Conservation (phyloP, 2,113 vertebrate species). For the Hippopotamus amphibius region DNA sequence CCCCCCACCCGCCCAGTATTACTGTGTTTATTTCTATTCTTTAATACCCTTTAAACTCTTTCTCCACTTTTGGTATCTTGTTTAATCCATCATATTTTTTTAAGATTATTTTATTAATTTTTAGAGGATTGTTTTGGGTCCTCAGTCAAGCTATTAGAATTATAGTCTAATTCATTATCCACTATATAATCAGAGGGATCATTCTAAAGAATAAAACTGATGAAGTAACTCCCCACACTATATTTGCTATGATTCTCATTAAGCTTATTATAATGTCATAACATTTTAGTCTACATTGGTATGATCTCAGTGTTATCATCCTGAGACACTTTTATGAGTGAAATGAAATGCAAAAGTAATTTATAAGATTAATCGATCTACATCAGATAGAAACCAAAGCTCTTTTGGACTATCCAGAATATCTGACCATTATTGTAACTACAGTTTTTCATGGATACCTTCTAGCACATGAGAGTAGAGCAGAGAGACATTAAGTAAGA, state of each 20-base stretch:
- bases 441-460: not conserved
- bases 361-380: not conserved
- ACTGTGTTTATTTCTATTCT: not conserved
- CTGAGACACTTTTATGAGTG: not conserved
- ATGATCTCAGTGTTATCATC: not conserved
- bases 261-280: not conserved
- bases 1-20: not conserved
- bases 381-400: not conserved
- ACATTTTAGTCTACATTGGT: not conserved
- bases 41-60: not conserved
- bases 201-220: not conserved
- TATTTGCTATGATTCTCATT: not conserved
- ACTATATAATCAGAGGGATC: not conserved
- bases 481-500: not conserved
- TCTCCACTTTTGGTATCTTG: not conserved
- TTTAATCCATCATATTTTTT: not conserved
- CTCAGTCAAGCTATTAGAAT: not conserved
- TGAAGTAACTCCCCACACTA: not conserved
- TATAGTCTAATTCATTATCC: not conserved
- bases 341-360: not conserved
- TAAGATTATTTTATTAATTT: not conserved
- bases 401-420: not conserved
- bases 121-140: not conserved
- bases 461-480: not conserved
- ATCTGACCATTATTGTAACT: not conserved